Base-by-base conservation (phyloP, 2,797 vertebrate genomes). In the Sebastes diaconus region DNA sequence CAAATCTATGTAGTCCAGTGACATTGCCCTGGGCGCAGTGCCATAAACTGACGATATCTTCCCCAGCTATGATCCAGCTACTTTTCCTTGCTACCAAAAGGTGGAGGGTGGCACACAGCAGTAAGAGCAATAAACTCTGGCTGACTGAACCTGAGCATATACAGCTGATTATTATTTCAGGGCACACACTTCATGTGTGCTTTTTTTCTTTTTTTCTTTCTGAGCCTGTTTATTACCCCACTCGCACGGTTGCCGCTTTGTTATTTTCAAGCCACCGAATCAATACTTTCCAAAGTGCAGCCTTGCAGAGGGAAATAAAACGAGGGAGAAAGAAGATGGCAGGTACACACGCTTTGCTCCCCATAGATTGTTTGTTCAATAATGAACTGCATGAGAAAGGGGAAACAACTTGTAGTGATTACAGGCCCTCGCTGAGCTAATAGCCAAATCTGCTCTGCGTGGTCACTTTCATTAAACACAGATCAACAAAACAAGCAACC, bases 381-480 rank as follows among this genome's bases (percentile, higher is more conserved):
- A 95, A 94, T 89, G 84, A 92, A 92, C 68, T 65, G 85, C 54
- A 71, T 75, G 85, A 92, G 90, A 84, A 87, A 91, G 89, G 80
- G 85, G 73, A 94, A 93, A 93, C 88, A 91, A 89, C 84, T 87
- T 92, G 89, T 91, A 90, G 90, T 90, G 90, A 93, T 95, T 94
- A 94, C 87, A 85, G 80, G 54, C 70, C 81, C 82, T 90, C 79
- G 90, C 89, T 83, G 88, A 94, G 90, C 88, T 93, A 95, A 95
- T 94, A 91, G 89, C 87, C 57, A 81, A 84, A 87, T 87, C 83
- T 83, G 84, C 85, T 84, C 84, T 63, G 83, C 50, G 73, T 82
- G 90, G 90, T 85, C 89, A 92, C 86, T 93, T 92, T 92, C 89
- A 95, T 93, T 92, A 93, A 92, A 88, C 89, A 85, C 85, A 93